Evolutionary conservation across 2,797 vertebrate genomes (phyloP), one percentile per base, ranked within the genome.

Genomic region (Diceros bicornis): DNA sequence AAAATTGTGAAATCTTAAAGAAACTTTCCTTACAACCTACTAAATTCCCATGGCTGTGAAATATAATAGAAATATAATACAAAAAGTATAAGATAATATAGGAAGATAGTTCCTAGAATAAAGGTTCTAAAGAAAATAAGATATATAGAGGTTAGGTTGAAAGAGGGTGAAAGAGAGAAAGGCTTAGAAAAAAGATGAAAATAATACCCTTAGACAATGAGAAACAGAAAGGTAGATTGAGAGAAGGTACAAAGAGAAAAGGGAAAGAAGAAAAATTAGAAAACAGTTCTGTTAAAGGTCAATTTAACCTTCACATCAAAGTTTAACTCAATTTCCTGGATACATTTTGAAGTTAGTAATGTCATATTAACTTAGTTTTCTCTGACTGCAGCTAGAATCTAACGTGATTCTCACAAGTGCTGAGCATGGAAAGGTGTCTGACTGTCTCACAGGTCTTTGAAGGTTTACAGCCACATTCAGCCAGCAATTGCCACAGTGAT

Each of bases 241-340:
- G 81, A 94, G 62, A 90, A 93, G 55, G 77, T 44, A 62, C 84
- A 88, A 62, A 97, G 81, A 66, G 57, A 93, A 97, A 96, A 95
- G 17, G 55, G 41, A 84, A 88, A 94, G 95, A 85, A 97, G 96
- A 94, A 94, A 97, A 95, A 91, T 94, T 93, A 97, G 68, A 97
- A 93, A 98, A 94, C 29, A 6, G 20, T 92, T 86, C 62, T 94
- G 79, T 78, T 90, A 98, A 97, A 97, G 94, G 97, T 97, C 96
- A 97, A 89, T 92, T 97, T 98, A 97, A 98, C 97, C 97, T 97
- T 97, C 97, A 97, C 97, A 89, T 92, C 92, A 85, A 97, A 96
- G 96, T 94, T 92, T 97, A 97, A 98, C 94, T 97, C 96, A 97
- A 98, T 98, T 98, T 97, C 90, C 91, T 74, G 47, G 92, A 96